These are phyloP conservation scores for Halictus ligatus DNA, from an alignment of 2,888 invertebrate species.

Conservation along the genomic window DNA sequence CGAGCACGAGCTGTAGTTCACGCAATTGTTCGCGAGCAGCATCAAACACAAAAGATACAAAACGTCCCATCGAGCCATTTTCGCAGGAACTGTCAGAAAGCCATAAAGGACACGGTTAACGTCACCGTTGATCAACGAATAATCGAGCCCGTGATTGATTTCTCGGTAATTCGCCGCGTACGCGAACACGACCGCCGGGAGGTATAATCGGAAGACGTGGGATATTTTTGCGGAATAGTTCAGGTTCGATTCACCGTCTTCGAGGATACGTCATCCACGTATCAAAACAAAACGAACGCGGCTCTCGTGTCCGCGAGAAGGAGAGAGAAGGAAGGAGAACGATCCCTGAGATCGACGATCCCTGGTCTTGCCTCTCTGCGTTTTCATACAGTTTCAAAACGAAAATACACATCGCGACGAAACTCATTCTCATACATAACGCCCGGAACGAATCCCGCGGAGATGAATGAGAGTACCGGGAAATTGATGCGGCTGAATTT, in stretches of 20 bases:
- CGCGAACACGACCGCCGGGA: background rate
- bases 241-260: constrained; percentile 32
- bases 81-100: constrained; percentile 56
- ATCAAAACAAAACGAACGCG: constrained; percentile 59
- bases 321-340: constrained; percentile 1
- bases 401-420: background rate
- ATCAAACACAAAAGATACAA: constrained; percentile 46
- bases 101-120: constrained; percentile 57
- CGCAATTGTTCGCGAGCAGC: constrained; percentile 35
- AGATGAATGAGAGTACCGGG: background rate
- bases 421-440: background rate
- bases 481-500: constrained; percentile 68
- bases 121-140: constrained; percentile 15
- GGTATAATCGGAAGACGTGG: constrained; percentile 12
- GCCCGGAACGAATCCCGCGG: background rate
- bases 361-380: background rate
- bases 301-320: constrained; percentile 5
- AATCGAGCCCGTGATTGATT: constrained; percentile 20
- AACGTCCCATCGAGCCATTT: constrained; percentile 57
- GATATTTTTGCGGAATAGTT: constrained; percentile 39
- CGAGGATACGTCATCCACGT: constrained; percentile 50
- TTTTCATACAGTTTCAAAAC: constrained; percentile 26
- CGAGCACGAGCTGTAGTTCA: constrained; percentile 42
- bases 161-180: background rate
- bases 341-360: constrained; percentile 32